A percentile compares a stretch with the other conserved stretches of the same genome.
Conservation (phyloP, 53 echinoderm and acorn worm species). For the Stichopus horrens region DNA sequence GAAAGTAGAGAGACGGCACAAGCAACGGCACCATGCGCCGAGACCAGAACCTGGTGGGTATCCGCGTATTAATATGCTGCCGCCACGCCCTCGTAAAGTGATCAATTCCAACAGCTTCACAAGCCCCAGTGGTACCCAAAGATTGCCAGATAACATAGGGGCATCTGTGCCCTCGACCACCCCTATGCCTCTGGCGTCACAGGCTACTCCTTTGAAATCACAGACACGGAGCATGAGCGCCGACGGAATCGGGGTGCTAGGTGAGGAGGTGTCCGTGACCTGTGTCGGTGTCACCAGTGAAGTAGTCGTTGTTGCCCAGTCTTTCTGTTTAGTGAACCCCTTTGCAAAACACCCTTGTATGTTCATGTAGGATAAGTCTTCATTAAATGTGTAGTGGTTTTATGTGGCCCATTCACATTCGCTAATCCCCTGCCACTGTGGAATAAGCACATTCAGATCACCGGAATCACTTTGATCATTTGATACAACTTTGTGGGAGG, state of each 20-base stretch:
- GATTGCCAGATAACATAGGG: conserved; percentile 6
- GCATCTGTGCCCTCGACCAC: neutral
- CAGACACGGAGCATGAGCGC: conserved; percentile 31
- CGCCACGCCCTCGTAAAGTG: conserved; percentile 46
- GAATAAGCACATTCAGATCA: too few species aligned
- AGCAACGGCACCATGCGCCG: conserved; percentile 41
- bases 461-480: too few species aligned
- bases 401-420: too few species aligned
- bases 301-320: conserved; percentile 9
- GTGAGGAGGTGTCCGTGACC: conserved; percentile 41
- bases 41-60: conserved; percentile 47
- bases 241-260: conserved; percentile 33
- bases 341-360: neutral
- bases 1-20: conserved; percentile 50
- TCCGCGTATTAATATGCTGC: conserved; percentile 41
- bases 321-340: neutral
- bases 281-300: neutral
- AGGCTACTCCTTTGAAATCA: conserved; percentile 17
- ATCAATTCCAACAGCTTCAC: conserved; percentile 22
- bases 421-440: too few species aligned
- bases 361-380: neutral
- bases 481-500: too few species aligned
- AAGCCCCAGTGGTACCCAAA: conserved; percentile 2
- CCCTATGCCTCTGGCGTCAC: conserved; percentile 26
- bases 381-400: too few species aligned